Conservation (phyloP, 2,888 invertebrate genomes). For the Spisula subtruncata region DNA sequence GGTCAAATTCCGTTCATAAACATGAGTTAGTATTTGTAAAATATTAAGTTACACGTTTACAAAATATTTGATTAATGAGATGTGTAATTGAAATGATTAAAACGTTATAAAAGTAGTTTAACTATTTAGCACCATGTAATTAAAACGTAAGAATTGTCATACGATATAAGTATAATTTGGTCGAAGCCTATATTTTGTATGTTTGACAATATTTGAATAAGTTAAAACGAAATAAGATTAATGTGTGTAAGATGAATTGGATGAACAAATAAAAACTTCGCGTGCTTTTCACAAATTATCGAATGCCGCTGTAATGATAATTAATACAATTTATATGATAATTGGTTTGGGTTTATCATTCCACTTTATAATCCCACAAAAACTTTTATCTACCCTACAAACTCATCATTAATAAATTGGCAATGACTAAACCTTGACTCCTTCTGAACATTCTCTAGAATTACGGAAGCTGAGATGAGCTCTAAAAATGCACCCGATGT, state of each 20-base stretch:
- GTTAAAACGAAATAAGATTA: neutral
- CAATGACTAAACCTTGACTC: too few species aligned
- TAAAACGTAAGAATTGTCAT: neutral
- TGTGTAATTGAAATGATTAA: neutral
- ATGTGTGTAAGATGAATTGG: neutral
- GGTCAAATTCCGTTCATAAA: slow-evolving; percentile 23
- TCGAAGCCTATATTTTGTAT: neutral
- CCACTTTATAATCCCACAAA: too few species aligned
- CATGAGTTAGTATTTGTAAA: neutral
- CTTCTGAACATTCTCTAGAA: too few species aligned
- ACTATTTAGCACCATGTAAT: neutral
- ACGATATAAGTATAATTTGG: neutral
- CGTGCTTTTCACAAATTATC: neutral
- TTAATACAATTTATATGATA: too few species aligned
- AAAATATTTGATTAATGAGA: neutral
- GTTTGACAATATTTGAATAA: neutral
- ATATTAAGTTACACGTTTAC: neutral
- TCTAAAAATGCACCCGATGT: too few species aligned
- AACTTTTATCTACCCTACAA: too few species aligned
- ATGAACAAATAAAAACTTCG: neutral
- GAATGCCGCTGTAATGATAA: neutral
- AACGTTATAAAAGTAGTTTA: neutral
- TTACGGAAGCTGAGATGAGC: too few species aligned
- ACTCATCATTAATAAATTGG: too few species aligned
- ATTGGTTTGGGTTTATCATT: too few species aligned